phyloP scores from a whole-genome alignment of 2,113 vertebrate species.

The Platysternon megacephalum region DNA sequence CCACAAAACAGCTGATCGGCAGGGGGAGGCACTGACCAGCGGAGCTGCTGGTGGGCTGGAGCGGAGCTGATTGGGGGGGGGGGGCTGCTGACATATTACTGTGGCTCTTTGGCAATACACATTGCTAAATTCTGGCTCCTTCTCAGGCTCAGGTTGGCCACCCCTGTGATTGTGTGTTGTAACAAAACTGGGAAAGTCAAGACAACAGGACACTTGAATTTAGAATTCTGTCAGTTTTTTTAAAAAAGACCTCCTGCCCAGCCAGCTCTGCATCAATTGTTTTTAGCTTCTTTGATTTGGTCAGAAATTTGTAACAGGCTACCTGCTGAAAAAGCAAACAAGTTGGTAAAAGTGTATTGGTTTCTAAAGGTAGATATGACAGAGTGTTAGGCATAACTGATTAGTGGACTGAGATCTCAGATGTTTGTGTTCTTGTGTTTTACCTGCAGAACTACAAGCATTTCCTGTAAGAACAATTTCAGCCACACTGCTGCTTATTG shows the following conservation, averaged over 20 bases:
- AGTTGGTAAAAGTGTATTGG: background rate
- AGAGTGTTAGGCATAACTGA: background rate
- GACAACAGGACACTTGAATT: background rate
- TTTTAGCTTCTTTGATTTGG: background rate
- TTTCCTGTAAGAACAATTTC: background rate
- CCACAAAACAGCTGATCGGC: too few species aligned
- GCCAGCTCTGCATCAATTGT: background rate
- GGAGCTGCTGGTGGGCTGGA: too few species aligned
- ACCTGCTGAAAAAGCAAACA: rapidly evolving
- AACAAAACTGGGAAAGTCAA: background rate
- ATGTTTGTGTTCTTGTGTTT: background rate
- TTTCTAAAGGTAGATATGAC: background rate
- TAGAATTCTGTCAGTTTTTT: background rate
- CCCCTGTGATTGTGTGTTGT: background rate
- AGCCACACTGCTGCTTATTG: background rate
- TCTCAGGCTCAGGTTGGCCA: too few species aligned
- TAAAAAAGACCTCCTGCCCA: background rate
- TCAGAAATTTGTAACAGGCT: background rate
- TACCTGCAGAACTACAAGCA: background rate
- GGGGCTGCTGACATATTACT: too few species aligned
- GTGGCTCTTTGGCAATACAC: too few species aligned
- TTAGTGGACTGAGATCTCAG: background rate
- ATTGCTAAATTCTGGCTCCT: too few species aligned
- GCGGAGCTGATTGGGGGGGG: too few species aligned
- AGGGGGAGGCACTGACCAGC: too few species aligned